Base-by-base conservation (phyloP, 2,797 vertebrate genomes). In the Danio albolineatus region DNA sequence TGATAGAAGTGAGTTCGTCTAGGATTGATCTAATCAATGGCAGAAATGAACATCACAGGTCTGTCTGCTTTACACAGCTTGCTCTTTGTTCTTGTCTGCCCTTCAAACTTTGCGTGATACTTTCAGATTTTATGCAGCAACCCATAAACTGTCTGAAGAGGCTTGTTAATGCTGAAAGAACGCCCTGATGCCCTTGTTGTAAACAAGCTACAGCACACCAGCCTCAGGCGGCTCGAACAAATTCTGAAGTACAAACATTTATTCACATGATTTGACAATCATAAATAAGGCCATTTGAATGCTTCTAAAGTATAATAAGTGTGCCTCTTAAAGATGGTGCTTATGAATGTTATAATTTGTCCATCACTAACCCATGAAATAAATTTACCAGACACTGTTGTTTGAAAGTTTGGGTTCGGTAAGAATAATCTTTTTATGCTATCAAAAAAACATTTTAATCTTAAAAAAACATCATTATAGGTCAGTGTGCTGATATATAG, bases 121-220 rank as follows among this genome's bases (percentile, higher is more conserved):
- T 62, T 64, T 46, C 38, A 59, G 43, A 78, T 66, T 74, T 62
- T 39, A 74, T 46, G 5, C 75, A 62, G 75, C 49, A 51, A 69
- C 60, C 73, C 78, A 78, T 84, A 78, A 82, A 82, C 70, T 14
- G 67, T 70, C 62, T 66, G 10, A 60, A 46, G 48, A 74, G 54
- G 72, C 67, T 83, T 84, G 74, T 78, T 84, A 75, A 84, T 78
- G 54, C 78, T 74, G 16, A 80, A 80, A 74, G 72, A 84, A 78
- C 53, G 39, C 70, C 57, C 57, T 41, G 76, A 70, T 81, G 82
- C 61, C 49, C 17, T 72, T 78, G 61, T 70, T 85, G 62, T 79
- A 79, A 73, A 83, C 81, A 59, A 14, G 57, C 66, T 81, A 81
- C 66, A 67, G 79, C 76, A 76, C 73, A 78, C 38, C 67, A 60